These are phyloP conservation scores for Stercorarius parasiticus DNA, from an alignment of 2,113 vertebrate genomes.

Conservation along the genomic window DNA sequence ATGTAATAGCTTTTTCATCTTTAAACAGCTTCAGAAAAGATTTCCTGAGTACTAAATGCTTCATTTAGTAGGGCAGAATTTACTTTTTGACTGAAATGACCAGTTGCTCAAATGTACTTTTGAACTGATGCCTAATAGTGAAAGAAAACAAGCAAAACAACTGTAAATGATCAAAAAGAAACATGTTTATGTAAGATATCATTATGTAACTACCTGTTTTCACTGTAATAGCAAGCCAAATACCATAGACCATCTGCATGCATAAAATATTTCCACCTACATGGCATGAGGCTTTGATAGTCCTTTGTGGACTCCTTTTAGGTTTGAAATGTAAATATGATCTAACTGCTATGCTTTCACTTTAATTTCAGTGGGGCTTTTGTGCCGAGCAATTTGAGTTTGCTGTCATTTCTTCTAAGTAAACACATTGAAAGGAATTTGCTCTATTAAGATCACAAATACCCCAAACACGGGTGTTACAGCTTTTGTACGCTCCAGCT, in stretches of 20 bases:
- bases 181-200: not conserved
- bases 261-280: slow-evolving; percentile 14
- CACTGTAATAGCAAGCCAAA: slow-evolving; percentile 5
- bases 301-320: not conserved
- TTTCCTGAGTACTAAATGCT: not conserved
- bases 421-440: not conserved
- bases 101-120: slow-evolving; percentile 4
- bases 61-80: not conserved
- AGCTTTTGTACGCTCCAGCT: not conserved
- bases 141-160: slow-evolving; percentile 9
- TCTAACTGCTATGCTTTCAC: not conserved
- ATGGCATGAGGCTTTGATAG: not conserved
- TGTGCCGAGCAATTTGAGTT: not conserved
- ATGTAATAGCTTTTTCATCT: not conserved
- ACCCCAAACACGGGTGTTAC: not conserved
- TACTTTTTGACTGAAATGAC: not conserved
- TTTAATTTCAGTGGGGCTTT: not conserved
- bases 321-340: slow-evolving; percentile 20
- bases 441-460: not conserved
- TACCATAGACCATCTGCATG: not conserved
- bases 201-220: slow-evolving; percentile 3
- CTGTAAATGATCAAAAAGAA: not conserved
- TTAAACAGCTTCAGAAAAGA: not conserved
- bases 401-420: not conserved
- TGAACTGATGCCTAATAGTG: not conserved